Conservation (phyloP, 1,140 invertebrate genomes). For the Neuroterus valhalla region DNA sequence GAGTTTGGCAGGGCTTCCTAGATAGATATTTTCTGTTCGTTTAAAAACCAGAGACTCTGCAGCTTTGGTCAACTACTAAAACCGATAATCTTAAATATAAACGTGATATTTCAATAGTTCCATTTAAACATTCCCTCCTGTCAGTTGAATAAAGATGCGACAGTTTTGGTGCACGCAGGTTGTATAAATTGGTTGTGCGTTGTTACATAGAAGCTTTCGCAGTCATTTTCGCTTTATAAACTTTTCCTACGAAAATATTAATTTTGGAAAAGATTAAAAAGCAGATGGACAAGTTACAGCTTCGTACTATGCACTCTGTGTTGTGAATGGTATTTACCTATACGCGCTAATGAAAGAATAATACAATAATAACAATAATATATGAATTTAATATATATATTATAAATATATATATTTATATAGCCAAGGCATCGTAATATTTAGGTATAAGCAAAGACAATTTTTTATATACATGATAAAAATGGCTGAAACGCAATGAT, state of each 20-base stretch:
- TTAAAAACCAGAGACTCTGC: no score
- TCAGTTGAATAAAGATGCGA: conserved; percentile 50
- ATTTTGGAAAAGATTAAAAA: conserved; percentile 22
- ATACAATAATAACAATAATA: conserved; percentile 63
- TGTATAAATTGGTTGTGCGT: conserved; percentile 74
- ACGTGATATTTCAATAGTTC: conserved; percentile 13
- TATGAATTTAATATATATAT: conserved; percentile 61
- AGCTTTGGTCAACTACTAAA: no score
- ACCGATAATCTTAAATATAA: neutral
- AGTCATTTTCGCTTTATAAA: conserved; percentile 54
- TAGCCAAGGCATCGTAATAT: conserved; percentile 72
- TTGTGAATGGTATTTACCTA: conserved; percentile 73
- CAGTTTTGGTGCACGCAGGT: conserved; percentile 68
- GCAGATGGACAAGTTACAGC: conserved; percentile 58
- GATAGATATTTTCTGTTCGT: no score
- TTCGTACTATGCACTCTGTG: conserved; percentile 76
- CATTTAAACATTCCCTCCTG: conserved; percentile 23
- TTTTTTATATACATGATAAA: conserved; percentile 72
- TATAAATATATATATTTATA: conserved; percentile 67
- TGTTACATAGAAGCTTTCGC: conserved; percentile 66
- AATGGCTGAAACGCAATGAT: conserved; percentile 65
- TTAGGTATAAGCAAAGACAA: conserved; percentile 74
- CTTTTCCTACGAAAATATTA: conserved; percentile 34
- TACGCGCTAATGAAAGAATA: conserved; percentile 58
- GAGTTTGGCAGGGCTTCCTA: no score